A percentile compares a stretch with the other conserved stretches of the same genome.
Conservation (phyloP, 2,888 invertebrate species). For the Seira musarum region DNA sequence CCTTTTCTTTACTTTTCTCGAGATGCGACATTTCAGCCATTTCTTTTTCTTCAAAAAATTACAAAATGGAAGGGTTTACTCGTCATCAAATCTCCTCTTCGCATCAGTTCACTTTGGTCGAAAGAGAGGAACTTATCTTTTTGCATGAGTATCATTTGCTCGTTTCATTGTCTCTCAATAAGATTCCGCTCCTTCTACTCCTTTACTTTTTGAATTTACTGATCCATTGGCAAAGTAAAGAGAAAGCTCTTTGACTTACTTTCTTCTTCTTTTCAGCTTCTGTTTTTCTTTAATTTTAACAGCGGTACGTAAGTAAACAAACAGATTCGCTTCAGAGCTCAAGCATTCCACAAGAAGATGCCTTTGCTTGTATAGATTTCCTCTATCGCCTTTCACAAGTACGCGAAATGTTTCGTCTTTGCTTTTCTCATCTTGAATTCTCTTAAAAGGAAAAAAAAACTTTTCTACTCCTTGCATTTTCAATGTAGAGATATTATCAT, state of each 20-base stretch:
- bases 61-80: neutral
- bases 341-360: no score
- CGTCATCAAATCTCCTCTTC: neutral
- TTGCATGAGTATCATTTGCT: slow-evolving; percentile 8
- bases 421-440: neutral
- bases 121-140: neutral
- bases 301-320: slow-evolving; percentile 17
- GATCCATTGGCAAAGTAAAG: slow-evolving; percentile 5
- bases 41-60: neutral
- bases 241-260: neutral
- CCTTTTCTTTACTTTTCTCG: neutral
- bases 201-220: neutral
- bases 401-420: neutral
- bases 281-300: slow-evolving; percentile 20
- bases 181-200: neutral
- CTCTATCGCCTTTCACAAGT: neutral
- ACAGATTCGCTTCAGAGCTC: neutral
- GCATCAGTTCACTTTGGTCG: neutral
- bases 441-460: neutral
- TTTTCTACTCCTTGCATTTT: neutral
- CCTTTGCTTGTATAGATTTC: neutral
- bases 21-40: slow-evolving; percentile 6
- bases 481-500: neutral
- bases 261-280: neutral
- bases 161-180: slow-evolving; percentile 6